phyloP scores from a whole-genome alignment of 2,797 vertebrate species.

The Labeo calbasu region DNA sequence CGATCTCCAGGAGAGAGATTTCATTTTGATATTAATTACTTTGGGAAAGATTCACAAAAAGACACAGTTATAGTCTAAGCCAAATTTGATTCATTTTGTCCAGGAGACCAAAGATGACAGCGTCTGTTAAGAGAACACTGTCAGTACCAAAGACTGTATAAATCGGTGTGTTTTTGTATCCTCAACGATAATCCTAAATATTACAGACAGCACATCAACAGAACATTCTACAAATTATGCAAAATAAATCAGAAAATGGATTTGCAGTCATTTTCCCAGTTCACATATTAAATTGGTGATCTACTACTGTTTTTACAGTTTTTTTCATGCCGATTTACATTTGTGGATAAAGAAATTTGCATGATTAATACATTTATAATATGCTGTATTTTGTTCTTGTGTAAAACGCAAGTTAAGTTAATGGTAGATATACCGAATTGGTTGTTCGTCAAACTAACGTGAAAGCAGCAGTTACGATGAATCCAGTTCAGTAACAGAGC shows the following conservation, averaged over 20 bases:
- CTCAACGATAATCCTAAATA: too few relatives aligned
- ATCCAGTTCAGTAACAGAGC: not conserved
- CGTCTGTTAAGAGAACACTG: not conserved
- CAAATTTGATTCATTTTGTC: too few relatives aligned
- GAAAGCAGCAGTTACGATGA: not conserved
- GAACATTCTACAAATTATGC: too few relatives aligned
- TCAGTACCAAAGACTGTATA: too few relatives aligned
- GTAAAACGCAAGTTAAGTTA: not conserved
- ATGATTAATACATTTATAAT: not conserved
- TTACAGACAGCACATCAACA: too few relatives aligned
- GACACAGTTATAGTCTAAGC: not conserved
- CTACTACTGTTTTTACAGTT: too few relatives aligned
- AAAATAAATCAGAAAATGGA: too few relatives aligned
- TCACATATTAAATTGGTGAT: too few relatives aligned
- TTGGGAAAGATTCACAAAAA: not conserved
- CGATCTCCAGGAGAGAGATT: too few relatives aligned
- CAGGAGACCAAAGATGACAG: not conserved
- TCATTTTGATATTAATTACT: not conserved
- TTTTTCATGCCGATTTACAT: not conserved
- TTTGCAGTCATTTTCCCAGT: too few relatives aligned
- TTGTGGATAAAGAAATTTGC: not conserved
- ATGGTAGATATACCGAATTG: not conserved
- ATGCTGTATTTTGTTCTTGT: not conserved
- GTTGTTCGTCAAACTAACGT: not conserved
- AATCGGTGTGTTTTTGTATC: too few relatives aligned